phyloP scores from a whole-genome alignment of 2,113 vertebrate species.

The Oceanites oceanicus region DNA sequence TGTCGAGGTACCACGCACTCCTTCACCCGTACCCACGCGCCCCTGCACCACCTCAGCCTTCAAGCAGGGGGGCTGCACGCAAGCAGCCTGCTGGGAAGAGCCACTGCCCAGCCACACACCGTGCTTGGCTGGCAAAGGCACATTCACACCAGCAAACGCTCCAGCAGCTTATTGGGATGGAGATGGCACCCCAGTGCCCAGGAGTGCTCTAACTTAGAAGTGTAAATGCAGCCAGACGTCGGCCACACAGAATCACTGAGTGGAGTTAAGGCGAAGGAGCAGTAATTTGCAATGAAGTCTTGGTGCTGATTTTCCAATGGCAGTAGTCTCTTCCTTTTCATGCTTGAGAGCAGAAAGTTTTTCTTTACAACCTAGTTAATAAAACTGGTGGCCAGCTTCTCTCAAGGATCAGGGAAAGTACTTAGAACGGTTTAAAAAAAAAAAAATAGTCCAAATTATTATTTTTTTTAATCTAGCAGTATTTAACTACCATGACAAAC shows the following conservation, averaged over 20 bases:
- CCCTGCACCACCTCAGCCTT: neutral
- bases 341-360: neutral
- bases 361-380: neutral
- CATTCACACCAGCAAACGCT: neutral
- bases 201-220: neutral
- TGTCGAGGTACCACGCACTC: fast-evolving
- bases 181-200: neutral
- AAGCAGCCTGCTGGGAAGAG: neutral
- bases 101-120: neutral
- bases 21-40: fast-evolving
- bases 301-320: neutral
- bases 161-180: neutral
- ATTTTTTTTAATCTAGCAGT: neutral
- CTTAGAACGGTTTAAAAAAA: too few species aligned
- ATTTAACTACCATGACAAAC: neutral
- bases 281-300: neutral
- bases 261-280: neutral
- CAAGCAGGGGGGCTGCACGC: neutral
- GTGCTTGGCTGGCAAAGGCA: fast-evolving
- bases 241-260: neutral
- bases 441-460: neutral
- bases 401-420: neutral
- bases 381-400: neutral
- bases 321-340: neutral
- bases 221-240: neutral